Evolutionary conservation across 2,797 vertebrate species (phyloP).

Genomic region (Gymnopithys bicolor): DNA sequence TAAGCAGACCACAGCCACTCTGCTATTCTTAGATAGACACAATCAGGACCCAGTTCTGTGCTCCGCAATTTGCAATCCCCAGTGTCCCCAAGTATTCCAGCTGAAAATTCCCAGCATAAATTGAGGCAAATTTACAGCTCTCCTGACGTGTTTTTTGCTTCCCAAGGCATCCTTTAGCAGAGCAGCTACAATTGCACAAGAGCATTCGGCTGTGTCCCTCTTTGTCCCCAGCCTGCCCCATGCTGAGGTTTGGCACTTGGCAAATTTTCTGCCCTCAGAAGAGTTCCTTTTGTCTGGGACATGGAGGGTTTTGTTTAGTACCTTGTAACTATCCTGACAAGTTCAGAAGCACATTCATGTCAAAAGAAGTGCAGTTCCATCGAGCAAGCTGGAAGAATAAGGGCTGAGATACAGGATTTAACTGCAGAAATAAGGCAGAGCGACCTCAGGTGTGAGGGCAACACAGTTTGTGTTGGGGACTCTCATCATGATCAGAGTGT

Average conservation of each 20-base stretch:
- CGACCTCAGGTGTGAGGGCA: not conserved
- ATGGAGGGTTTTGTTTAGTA: not conserved
- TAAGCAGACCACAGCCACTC: slow-evolving; percentile 21
- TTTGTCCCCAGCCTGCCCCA: slow-evolving; percentile 47
- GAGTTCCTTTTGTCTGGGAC: slow-evolving; percentile 25
- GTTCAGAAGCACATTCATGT: not conserved
- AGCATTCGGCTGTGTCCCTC: slow-evolving; percentile 19
- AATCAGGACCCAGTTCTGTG: slow-evolving; percentile 14
- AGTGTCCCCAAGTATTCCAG: not conserved
- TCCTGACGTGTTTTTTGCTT: slow-evolving; percentile 45
- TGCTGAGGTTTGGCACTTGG: slow-evolving; percentile 38
- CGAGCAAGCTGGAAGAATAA: not conserved
- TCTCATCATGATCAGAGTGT: not conserved
- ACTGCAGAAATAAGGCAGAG: not conserved
- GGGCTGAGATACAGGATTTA: not conserved
- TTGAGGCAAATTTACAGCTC: slow-evolving; percentile 40
- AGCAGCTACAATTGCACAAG: slow-evolving; percentile 42
- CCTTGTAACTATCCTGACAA: not conserved
- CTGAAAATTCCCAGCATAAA: slow-evolving; percentile 55
- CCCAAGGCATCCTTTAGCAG: slow-evolving; percentile 31
- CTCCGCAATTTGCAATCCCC: slow-evolving; percentile 31
- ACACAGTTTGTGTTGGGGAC: not conserved
- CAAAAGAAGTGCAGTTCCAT: slow-evolving; percentile 2
- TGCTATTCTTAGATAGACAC: slow-evolving; percentile 64
- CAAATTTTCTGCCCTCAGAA: slow-evolving; percentile 25